Evolutionary conservation across 2,797 vertebrate genomes (phyloP), one percentile per base, ranked within the genome.

Genomic region (Aulostomus chinensis): DNA sequence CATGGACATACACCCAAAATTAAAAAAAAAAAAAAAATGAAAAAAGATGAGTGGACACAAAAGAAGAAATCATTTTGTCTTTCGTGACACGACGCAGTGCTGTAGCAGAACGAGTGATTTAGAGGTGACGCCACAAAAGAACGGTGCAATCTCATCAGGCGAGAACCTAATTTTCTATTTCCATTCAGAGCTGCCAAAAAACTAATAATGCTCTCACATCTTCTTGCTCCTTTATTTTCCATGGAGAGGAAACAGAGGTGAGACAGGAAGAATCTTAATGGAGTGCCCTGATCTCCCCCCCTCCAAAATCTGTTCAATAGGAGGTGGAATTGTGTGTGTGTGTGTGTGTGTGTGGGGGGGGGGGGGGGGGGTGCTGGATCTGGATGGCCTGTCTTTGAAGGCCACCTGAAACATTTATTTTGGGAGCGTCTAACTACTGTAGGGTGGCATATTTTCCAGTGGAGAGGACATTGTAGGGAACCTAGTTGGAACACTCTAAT

Each of bases 141-240:
- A 69, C 25, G 45, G 59, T 62, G 49, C 55, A 46, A 60, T 78
- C 75, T 83, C 73, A 83, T 85, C 78, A 59, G 53, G 15, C 11
- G 42, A 71, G 66, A 68, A 53, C 48, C 57, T 71, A 57, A 40
- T 75, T 74, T 70, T 76, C 57, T 26, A 61, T 78, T 66, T 75
- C 58, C 37, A 71, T 51, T 73, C 11, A 2, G 41, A 53, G 39
- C 37, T 39, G 47, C 20, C 40, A 26, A 39, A 54, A 21, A 30
- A 26, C 40, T 57, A 65, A 79, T 78, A 73, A 83, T 69, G 66
- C 68, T 51, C 71, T 76, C 57, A 56, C 62, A 40, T 62, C 42
- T 66, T 54, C 32, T 37, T 21, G 20, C 15, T 37, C 45, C 53
- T 59, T 76, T 55, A 57, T 76, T 65, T 75, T 59, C 63, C 58